Percentiles rank a stretch among this genome's conserved stretches.
Evolutionary conservation across 2,888 invertebrate species (phyloP).

Genomic region (Theretra japonica): DNA sequence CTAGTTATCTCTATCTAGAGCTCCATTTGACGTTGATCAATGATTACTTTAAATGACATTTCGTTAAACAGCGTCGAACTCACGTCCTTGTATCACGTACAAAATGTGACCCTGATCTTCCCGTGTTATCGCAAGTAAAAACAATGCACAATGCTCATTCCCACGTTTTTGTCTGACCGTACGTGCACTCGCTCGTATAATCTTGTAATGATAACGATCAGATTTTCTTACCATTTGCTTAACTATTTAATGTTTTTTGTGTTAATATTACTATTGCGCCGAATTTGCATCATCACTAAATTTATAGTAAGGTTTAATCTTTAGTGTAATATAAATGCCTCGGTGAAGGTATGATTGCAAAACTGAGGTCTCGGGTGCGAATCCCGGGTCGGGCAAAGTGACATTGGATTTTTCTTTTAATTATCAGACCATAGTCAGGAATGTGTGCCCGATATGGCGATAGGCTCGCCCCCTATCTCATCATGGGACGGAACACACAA

Average conservation of each 20-base stretch:
- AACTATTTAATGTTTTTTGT: slow-evolving; percentile 23
- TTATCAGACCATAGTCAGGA: too few relatives aligned
- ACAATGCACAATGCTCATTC: slow-evolving; percentile 53
- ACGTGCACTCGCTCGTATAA: slow-evolving; percentile 48
- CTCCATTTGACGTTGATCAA: too few relatives aligned
- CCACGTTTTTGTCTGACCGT: slow-evolving; percentile 61
- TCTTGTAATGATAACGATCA: slow-evolving; percentile 53
- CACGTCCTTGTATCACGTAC: slow-evolving; percentile 36
- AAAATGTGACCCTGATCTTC: slow-evolving; percentile 57
- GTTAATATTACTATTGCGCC: not conserved
- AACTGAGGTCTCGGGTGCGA: too few relatives aligned
- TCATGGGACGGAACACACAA: too few relatives aligned
- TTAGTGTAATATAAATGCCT: not conserved
- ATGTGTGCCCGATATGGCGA: too few relatives aligned
- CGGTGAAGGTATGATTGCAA: too few relatives aligned
- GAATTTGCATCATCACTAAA: slow-evolving; percentile 11
- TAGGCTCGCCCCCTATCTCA: too few relatives aligned
- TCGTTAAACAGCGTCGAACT: slow-evolving; percentile 9
- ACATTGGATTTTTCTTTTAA: too few relatives aligned
- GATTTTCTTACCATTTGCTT: slow-evolving; percentile 38
- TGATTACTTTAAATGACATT: too few relatives aligned
- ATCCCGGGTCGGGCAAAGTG: too few relatives aligned
- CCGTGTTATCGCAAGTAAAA: slow-evolving; percentile 43
- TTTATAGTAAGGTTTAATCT: slow-evolving; percentile 10
- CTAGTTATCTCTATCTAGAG: too few relatives aligned